Percentiles rank a stretch among this genome's conserved stretches.
Conservation (phyloP, 2,888 invertebrate genomes). For the Galeruca laticollis region DNA sequence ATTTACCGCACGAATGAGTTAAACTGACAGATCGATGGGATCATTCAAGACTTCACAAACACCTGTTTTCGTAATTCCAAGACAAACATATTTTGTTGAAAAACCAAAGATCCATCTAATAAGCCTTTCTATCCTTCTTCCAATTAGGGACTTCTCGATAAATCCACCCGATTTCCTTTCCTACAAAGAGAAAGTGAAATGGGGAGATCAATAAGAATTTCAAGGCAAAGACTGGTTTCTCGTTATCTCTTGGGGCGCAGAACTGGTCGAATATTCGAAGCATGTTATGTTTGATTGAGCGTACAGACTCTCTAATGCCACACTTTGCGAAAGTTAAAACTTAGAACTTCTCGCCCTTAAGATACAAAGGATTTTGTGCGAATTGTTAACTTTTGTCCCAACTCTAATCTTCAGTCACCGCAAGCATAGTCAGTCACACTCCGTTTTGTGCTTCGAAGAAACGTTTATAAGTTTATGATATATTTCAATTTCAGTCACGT, state of each 20-base stretch:
- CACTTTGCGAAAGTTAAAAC: conserved; percentile 41
- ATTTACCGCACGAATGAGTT: conserved; percentile 18
- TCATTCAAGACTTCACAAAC: conserved; percentile 27
- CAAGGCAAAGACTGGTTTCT: conserved; percentile 23
- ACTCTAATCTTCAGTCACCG: conserved; percentile 50
- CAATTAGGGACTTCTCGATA: conserved; percentile 36
- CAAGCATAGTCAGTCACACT: conserved; percentile 34
- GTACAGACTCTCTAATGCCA: conserved; percentile 49
- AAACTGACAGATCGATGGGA: conserved; percentile 21
- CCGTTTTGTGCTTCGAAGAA: conserved; percentile 8
- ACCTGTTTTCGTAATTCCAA: conserved; percentile 29
- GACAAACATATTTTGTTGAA: conserved; percentile 36
- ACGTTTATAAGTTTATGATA: conserved; percentile 7
- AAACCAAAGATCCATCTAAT: conserved; percentile 31
- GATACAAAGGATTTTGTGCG: conserved; percentile 41
- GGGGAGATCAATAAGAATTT: conserved; percentile 34
- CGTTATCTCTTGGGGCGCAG: conserved; percentile 23
- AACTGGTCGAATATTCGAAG: conserved; percentile 30
- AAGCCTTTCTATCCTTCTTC: conserved; percentile 24
- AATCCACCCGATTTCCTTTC: conserved; percentile 33
- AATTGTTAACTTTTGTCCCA: conserved; percentile 41
- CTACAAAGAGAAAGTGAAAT: conserved; percentile 34
- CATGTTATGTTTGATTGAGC: conserved; percentile 52
- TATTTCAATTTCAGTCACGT: conserved; percentile 5
- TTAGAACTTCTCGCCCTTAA: conserved; percentile 36